Conservation (phyloP, 1,140 invertebrate genomes). For the Marisa cornuarietis region DNA sequence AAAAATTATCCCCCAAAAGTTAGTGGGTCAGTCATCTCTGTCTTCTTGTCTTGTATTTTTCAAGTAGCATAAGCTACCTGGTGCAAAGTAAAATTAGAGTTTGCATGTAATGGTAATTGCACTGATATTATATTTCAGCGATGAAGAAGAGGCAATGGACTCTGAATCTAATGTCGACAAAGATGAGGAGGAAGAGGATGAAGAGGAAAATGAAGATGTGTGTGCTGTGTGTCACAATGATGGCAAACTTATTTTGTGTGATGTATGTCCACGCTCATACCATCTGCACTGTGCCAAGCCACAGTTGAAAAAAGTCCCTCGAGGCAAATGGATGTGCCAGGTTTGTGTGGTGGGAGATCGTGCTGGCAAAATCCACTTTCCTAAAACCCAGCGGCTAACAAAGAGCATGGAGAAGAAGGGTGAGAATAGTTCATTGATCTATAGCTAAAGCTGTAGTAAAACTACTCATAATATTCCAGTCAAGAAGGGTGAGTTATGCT, state of each 20-base stretch:
- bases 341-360: conserved; percentile 52
- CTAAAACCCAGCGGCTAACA: conserved; percentile 37
- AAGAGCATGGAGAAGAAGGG: background rate
- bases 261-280: conserved; percentile 91
- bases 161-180: conserved; percentile 37
- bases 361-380: conserved; percentile 63
- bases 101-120: too few relatives aligned
- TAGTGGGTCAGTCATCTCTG: too few relatives aligned
- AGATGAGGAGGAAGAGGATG: conserved; percentile 50
- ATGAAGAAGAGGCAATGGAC: conserved; percentile 48
- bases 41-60: too few relatives aligned
- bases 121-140: conserved; percentile 21
- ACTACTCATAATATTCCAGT: background rate
- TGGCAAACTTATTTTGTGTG: conserved; percentile 84
- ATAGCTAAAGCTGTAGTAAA: conserved; percentile 6
- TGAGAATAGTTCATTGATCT: background rate
- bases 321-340: conserved; percentile 67
- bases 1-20: too few relatives aligned
- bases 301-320: conserved; percentile 89
- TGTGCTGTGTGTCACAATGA: conserved; percentile 60
- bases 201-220: conserved; percentile 51
- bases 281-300: conserved; percentile 93
- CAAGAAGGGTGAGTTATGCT: conserved; percentile 9
- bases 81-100: too few relatives aligned
- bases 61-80: too few relatives aligned